Percentiles rank a stretch among this genome's conserved stretches.
Evolutionary conservation across 2,113 vertebrate genomes (phyloP).

Genomic region (Phrynosoma blainvillii): DNA sequence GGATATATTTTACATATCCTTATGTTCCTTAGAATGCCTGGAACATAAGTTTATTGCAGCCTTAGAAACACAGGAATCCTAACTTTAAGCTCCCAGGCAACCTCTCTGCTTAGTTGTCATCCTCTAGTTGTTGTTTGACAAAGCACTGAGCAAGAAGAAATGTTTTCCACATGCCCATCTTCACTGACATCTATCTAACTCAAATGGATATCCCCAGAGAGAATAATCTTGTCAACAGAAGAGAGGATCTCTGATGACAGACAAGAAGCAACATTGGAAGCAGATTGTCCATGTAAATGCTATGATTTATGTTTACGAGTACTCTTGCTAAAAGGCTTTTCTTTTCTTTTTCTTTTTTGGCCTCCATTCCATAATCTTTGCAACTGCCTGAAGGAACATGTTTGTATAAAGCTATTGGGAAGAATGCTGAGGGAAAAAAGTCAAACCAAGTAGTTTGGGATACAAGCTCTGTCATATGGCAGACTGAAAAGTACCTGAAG

Average conservation of each 20-base stretch:
- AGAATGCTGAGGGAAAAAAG: background rate
- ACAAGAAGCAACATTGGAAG: constrained; percentile 9
- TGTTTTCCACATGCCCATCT: constrained; percentile 48
- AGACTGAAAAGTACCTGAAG: constrained; percentile 10
- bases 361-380: constrained; percentile 21
- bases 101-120: constrained; percentile 11
- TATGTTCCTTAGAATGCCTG: background rate
- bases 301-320: constrained; percentile 20
- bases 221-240: constrained; percentile 52
- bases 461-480: constrained; percentile 1
- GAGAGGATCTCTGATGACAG: constrained; percentile 36
- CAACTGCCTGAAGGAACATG: constrained; percentile 12
- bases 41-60: background rate
- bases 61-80: background rate
- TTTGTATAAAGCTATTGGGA: background rate
- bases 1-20: background rate
- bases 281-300: constrained; percentile 56
- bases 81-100: constrained; percentile 13
- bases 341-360: background rate
- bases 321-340: constrained; percentile 40
- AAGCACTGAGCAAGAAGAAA: constrained; percentile 62
- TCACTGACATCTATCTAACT: constrained; percentile 49
- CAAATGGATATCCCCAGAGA: constrained; percentile 57
- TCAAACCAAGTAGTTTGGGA: background rate
- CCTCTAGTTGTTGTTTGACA: constrained; percentile 47